Evolutionary conservation across 2,888 invertebrate species (phyloP).

Genomic region (Sphinx pinastri): DNA sequence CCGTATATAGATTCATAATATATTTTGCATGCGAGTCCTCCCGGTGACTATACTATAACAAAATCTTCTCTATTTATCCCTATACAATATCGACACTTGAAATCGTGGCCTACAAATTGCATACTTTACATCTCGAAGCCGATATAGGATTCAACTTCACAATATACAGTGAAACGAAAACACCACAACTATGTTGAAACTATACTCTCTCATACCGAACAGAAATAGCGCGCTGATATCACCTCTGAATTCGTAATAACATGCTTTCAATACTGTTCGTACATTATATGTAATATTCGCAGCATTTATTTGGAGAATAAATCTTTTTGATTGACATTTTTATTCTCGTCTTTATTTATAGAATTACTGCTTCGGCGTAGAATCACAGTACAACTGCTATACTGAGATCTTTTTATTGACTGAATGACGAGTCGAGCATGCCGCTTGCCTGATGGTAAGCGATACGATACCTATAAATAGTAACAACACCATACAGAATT

Average conservation of each 20-base stretch:
- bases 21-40: too few species aligned
- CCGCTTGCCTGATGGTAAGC: too few species aligned
- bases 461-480: background rate
- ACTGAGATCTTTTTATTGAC: too few species aligned
- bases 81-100: too few species aligned
- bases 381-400: too few species aligned
- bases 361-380: background rate
- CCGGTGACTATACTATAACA: too few species aligned
- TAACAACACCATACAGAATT: background rate
- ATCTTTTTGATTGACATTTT: slow-evolving; percentile 14
- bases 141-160: too few species aligned
- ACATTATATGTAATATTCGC: background rate
- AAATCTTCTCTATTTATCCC: too few species aligned
- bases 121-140: background rate
- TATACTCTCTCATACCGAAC: slow-evolving; percentile 1
- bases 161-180: background rate
- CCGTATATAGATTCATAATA: too few species aligned
- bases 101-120: too few species aligned
- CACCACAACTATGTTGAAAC: slow-evolving; percentile 11
- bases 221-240: slow-evolving; percentile 18
- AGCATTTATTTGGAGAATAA: background rate
- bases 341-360: background rate
- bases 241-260: slow-evolving; percentile 19
- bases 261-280: background rate
- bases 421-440: too few species aligned